These are phyloP conservation scores for Mionectes macconnelli DNA, from an alignment of 2,113 vertebrate species.

Conservation along the genomic window DNA sequence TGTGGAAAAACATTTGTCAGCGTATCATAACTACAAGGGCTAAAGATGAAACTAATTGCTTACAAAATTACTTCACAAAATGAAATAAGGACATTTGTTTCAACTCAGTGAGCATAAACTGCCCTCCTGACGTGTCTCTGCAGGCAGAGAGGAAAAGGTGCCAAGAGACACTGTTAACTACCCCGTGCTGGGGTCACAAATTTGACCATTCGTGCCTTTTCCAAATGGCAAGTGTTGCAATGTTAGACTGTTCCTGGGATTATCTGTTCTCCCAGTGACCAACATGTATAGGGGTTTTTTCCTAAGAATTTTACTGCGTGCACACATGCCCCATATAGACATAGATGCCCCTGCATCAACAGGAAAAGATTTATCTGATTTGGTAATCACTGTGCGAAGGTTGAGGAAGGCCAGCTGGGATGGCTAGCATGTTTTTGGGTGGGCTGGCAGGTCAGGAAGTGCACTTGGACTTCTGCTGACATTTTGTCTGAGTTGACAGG, in stretches of 20 bases:
- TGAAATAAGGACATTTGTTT: conserved; percentile 5
- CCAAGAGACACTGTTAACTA: not conserved
- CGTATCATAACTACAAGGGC: not conserved
- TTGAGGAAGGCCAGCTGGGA: not conserved
- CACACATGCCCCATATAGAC: not conserved
- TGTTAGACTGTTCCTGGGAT: not conserved
- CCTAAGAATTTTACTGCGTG: not conserved
- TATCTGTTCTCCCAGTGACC: not conserved
- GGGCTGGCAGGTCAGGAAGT: not conserved
- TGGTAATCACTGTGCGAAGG: not conserved
- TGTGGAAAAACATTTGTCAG: not conserved
- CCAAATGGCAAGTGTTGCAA: not conserved
- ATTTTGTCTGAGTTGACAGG: not conserved
- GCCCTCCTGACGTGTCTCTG: not conserved
- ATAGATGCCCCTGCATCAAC: not conserved
- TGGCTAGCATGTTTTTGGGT: not conserved
- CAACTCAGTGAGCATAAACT: not conserved
- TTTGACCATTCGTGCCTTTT: not conserved
- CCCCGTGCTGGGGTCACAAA: not conserved
- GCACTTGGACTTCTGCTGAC: not conserved
- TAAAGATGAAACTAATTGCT: conserved; percentile 20
- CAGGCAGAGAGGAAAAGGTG: not conserved
- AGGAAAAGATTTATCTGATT: not conserved
- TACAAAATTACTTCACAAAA: conserved; percentile 12
- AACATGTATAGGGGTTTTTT: accelerated